Base-by-base conservation (phyloP, 2,113 vertebrate species). In the Anoplopoma fimbria region DNA sequence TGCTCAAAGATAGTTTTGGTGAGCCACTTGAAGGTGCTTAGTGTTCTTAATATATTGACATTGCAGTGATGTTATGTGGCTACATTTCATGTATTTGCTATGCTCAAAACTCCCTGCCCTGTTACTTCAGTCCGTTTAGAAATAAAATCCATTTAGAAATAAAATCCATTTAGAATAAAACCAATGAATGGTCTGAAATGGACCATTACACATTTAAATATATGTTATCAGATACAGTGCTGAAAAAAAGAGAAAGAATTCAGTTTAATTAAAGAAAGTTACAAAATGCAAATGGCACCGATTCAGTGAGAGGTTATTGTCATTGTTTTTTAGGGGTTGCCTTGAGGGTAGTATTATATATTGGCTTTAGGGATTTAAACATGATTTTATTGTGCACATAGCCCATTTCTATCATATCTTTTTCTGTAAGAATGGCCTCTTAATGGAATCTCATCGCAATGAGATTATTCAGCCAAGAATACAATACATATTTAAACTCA, bases 331-430 rank as follows among this genome's bases (percentile, higher is more conserved):
- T 6, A 36, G 34, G 23, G 29, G 65, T 38, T 57, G n/a, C 57
- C 14, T 23, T 8, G 14, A 57, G 33, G 51, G n/a, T 71, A 33
- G 12, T 47, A 60, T 53, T 40, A 60, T 47, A 4, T 57, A 42
- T 47, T 73, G 23, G 38, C 61, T 67, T 45, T 29, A 74, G 62
- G 31, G n/a, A 67, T 67, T 38, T 60, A 74, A 74, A 82, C 55
- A 69, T 40, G 38, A 19, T 29, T 69, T 42, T 4, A 8, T n/a
- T 36, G 27, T 17, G 33, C 60, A 27, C 60, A 34, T 2, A 31
- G 70, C 34, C 10, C 51, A 55, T 73, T 60, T 23, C n/a, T 15
- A 58, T 69, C 10, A 23, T 68, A 14, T 55, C 17, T 49, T 58
- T 65, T 29, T 10, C 3, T 47, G 29, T 61, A 25, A 63, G 36